Base-by-base conservation (phyloP, 2,797 vertebrate species). In the Sebastes trivittatus region DNA sequence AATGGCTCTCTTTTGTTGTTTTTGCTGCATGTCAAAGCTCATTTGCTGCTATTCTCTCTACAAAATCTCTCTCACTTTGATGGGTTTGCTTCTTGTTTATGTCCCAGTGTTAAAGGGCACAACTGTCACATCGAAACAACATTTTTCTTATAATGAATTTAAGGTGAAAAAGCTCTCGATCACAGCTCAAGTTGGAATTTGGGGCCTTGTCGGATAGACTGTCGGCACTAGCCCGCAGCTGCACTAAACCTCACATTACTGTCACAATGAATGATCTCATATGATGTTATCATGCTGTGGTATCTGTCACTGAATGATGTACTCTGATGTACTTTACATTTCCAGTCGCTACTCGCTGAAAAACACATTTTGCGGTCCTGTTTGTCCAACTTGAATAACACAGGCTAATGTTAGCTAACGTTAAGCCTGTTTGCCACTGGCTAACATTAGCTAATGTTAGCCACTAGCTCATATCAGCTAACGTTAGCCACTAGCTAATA, bases 1-100 rank as follows among this genome's bases (percentile, higher is more conserved):
- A 42, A 42, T 42, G 38, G 38, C 38, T 81, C 75, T 78, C 88
- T 91, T 91, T 90, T 94, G 90, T 94, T 92, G 82, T 91, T 78
- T 56, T 46, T 84, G 76, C 69, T 87, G 74, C 84, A 91, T 84
- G 60, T 75, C 54, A 87, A 81, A 87, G 66, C 84, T 85, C 80
- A 46, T 10, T 34, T 42, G 61, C 29, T 78, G 16, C 25, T 77
- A 11, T 36, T 64, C 66, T 20, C 27, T 13, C 54, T 59, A 36
- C 64, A 32, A 23, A 46, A 60, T 32, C 10, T 77, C 2, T 64
- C 1, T 16, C 23, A 49, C 30, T 54, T 46, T 67, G 5, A 7
- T 11, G 23, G 27, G 3, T 66, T 63, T 42, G 7, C 22, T 20
- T 68, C 4, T 3, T 30, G n/a, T 1, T 22, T 7, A 4, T 23